Percentiles rank a stretch among this genome's conserved stretches.
phyloP scores from a whole-genome alignment of 1,140 invertebrate genomes.

The Thaumetopoea pityocampa region DNA sequence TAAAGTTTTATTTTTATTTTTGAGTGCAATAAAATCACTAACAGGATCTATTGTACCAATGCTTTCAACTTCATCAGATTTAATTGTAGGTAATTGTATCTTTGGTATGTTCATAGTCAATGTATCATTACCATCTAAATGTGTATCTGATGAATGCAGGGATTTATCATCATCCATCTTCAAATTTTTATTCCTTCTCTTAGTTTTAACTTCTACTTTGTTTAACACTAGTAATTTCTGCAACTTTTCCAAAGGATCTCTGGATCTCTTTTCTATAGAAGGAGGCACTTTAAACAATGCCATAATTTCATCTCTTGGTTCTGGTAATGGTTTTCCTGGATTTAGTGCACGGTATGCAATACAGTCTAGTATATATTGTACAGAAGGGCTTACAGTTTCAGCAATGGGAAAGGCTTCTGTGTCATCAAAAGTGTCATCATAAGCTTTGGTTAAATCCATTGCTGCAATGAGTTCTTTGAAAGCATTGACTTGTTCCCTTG shows the following conservation, averaged over 20 bases:
- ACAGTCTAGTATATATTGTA: conserved; percentile 67
- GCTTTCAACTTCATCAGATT: conserved; percentile 26
- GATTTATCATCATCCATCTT: conserved; percentile 20
- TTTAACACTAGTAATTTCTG: conserved; percentile 57
- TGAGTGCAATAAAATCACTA: conserved; percentile 51
- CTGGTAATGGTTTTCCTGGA: conserved; percentile 56
- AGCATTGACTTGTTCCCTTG: conserved; percentile 57
- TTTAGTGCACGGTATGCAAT: conserved; percentile 65
- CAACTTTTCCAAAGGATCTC: conserved; percentile 47
- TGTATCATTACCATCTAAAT: not conserved
- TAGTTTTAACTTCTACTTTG: conserved; percentile 52
- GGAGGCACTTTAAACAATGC: conserved; percentile 62
- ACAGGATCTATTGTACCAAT: conserved; percentile 62
- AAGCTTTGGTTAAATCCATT: conserved; percentile 66
- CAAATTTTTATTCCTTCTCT: conserved; percentile 30
- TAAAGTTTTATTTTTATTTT: conserved; percentile 36
- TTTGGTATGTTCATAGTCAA: conserved; percentile 16
- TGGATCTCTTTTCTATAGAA: conserved; percentile 48
- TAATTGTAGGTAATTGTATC: conserved; percentile 16
- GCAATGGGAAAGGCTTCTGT: conserved; percentile 64
- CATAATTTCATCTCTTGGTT: conserved; percentile 64
- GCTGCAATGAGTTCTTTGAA: conserved; percentile 67
- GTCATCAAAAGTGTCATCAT: conserved; percentile 61
- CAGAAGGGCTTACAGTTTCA: conserved; percentile 59
- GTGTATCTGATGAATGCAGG: conserved; percentile 1